A percentile compares a stretch with the other conserved stretches of the same genome.
Evolutionary conservation across 2,888 invertebrate species (phyloP).

Genomic region (Rhamnusium bicolor): DNA sequence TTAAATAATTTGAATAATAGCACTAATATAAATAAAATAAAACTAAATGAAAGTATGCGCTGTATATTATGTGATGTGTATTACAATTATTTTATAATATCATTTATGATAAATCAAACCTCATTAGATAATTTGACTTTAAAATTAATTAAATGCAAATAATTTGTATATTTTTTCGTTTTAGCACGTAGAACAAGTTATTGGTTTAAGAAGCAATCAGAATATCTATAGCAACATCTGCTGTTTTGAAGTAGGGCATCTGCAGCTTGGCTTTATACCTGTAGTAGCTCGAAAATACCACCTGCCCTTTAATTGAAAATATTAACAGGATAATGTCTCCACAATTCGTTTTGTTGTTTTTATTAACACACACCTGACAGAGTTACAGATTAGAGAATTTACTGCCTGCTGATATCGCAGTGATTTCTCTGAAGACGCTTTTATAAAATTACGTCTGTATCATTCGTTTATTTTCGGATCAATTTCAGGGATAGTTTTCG

Average conservation of each 20-base stretch:
- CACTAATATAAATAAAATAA: too few relatives aligned
- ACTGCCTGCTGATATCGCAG: not conserved
- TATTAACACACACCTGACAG: conserved; percentile 37
- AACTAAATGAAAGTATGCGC: too few relatives aligned
- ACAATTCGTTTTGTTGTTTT: conserved; percentile 30
- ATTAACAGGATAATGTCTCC: conserved; percentile 39
- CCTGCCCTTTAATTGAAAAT: conserved; percentile 45
- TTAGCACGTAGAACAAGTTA: conserved; percentile 11
- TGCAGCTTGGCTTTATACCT: conserved; percentile 41
- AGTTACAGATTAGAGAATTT: conserved; percentile 24
- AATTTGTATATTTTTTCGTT: conserved; percentile 1
- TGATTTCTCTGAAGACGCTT: conserved; percentile 3
- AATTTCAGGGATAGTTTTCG: not conserved
- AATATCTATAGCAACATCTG: conserved; percentile 30
- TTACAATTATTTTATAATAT: too few relatives aligned
- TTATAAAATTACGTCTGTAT: not conserved
- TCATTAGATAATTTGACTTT: not conserved
- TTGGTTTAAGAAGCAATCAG: not conserved
- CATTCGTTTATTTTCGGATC: not conserved
- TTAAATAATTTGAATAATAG: too few relatives aligned
- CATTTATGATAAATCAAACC: not conserved
- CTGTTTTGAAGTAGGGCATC: conserved; percentile 36
- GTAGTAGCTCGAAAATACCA: conserved; percentile 39
- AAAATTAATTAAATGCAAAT: conserved; percentile 1
- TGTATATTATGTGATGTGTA: too few relatives aligned